These are phyloP conservation scores for Syngnathus typhle DNA, from an alignment of 2,113 vertebrate species.

Conservation along the genomic window DNA sequence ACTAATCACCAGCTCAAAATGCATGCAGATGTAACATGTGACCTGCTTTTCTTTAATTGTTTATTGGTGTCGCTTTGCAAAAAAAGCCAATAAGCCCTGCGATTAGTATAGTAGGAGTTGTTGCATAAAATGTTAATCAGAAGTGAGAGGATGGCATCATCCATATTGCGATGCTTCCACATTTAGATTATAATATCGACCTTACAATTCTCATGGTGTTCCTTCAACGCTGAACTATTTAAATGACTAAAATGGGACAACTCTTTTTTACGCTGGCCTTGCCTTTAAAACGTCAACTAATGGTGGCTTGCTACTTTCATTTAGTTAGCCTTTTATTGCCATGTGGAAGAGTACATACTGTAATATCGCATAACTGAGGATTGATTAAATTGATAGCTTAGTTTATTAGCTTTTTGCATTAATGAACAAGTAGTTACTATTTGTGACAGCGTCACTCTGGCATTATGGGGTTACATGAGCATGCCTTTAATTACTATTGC, in stretches of 20 bases:
- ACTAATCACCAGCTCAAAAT: conserved; percentile 1
- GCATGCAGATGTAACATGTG: background rate
- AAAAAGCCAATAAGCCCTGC: background rate
- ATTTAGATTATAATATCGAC: background rate
- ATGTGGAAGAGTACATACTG: background rate
- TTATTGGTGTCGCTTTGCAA: conserved; percentile 3
- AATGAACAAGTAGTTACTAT: no score
- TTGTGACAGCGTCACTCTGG: no score
- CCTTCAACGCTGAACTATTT: background rate
- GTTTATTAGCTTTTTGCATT: no score
- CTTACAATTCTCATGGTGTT: background rate
- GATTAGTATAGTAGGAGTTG: background rate
- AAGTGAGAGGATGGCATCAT: background rate
- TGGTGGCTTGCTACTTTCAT: background rate
- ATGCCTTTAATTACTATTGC: no score
- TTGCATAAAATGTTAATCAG: background rate
- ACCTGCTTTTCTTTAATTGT: conserved; percentile 5
- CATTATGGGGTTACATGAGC: no score
- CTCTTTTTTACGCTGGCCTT: background rate
- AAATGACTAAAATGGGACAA: background rate
- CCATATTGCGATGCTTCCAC: background rate
- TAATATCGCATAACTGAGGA: background rate
- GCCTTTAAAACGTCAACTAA: background rate
- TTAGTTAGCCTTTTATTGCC: background rate
- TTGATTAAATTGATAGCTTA: no score